These are phyloP conservation scores for Lepeophtheirus salmonis DNA, from an alignment of 1,140 invertebrate genomes.

Conservation along the genomic window DNA sequence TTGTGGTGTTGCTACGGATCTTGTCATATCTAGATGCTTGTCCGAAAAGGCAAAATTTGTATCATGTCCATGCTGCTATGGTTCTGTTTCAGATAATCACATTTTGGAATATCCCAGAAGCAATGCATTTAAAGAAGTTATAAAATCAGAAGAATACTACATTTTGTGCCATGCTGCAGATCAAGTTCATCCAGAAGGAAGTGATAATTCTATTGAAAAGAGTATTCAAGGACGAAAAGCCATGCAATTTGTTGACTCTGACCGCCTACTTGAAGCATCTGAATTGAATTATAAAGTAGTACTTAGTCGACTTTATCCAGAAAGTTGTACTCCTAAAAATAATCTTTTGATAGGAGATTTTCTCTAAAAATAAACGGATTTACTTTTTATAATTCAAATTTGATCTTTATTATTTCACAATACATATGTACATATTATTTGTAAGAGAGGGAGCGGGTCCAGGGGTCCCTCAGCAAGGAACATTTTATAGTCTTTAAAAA, in stretches of 20 bases:
- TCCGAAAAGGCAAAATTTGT: constrained; percentile 56
- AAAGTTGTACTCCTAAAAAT: constrained; percentile 76
- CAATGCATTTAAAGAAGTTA: constrained; percentile 35
- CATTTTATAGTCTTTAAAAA: no score
- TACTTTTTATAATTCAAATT: no score
- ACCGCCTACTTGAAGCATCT: constrained; percentile 49
- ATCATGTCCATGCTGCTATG: constrained; percentile 85
- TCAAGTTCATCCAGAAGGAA: constrained; percentile 35
- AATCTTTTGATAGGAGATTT: constrained; percentile 61
- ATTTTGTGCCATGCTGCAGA: constrained; percentile 69
- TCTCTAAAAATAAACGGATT: constrained; percentile 15
- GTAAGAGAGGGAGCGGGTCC: no score
- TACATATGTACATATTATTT: no score
- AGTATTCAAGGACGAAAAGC: constrained; percentile 51
- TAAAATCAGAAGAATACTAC: constrained; percentile 42
- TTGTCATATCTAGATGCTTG: constrained; percentile 67
- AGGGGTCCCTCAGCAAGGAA: no score
- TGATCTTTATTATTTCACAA: no score
- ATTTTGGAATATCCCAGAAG: constrained; percentile 43
- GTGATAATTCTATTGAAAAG: constrained; percentile 47
- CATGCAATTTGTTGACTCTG: constrained; percentile 72
- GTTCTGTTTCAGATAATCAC: constrained; percentile 51
- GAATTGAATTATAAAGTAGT: constrained; percentile 51
- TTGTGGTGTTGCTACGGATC: constrained; percentile 80
- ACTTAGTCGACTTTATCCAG: constrained; percentile 51